Conservation (phyloP, 2,113 vertebrate genomes). For the Tretioscincus oriximinensis region DNA sequence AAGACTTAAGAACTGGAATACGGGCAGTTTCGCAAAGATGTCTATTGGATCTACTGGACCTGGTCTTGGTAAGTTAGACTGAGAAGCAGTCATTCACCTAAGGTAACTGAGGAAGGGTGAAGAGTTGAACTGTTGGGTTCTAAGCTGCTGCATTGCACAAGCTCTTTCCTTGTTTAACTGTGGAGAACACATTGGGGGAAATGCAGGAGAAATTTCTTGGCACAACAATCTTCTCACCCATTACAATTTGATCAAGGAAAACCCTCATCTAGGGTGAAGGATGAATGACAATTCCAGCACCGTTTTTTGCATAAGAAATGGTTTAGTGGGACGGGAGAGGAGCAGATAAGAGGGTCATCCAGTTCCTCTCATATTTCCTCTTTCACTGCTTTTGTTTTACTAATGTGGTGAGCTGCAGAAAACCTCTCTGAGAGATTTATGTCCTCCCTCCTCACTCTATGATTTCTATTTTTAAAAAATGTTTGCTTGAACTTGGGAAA, state of each 20-base stretch:
- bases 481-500: constrained; percentile 53
- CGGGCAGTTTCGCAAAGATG: no score
- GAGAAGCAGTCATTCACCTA: no score
- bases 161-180: no score
- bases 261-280: background rate
- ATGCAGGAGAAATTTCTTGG: no score
- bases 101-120: no score
- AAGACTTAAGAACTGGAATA: no score
- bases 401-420: constrained; percentile 41
- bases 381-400: constrained; percentile 20
- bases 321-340: background rate
- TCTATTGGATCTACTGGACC: no score
- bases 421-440: constrained; percentile 37
- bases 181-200: no score
- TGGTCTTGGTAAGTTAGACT: no score
- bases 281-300: background rate
- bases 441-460: constrained; percentile 9
- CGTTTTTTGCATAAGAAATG: no score
- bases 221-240: background rate
- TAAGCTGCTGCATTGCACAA: no score
- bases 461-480: constrained; percentile 53
- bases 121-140: no score
- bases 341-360: constrained; percentile 14
- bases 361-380: background rate
- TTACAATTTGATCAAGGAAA: background rate